Base-by-base conservation (phyloP, 2,888 invertebrate genomes). In the Pyrrhia umbra region DNA sequence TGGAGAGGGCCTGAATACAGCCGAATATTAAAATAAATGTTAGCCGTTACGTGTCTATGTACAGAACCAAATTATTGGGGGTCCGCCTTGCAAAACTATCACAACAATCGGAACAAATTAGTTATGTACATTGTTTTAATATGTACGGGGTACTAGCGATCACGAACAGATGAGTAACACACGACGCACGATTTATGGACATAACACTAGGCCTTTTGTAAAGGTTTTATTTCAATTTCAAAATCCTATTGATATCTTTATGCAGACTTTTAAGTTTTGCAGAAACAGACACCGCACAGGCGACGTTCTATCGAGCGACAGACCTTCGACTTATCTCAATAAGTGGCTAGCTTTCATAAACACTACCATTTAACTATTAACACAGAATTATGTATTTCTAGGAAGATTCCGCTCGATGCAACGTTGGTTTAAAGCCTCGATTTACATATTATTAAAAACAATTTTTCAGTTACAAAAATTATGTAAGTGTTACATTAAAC, bases 1-100 rank as follows among this genome's bases (percentile, higher is more conserved):
- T 81, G 80, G 74, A 86, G 85, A 88, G 86, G 88, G 89, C 86
- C 84, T 82, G 87, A 84, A 83, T 80, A 75, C 68, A 83, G 68
- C 76, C 74, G 59, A 71, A 63, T 69, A 60, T 54, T 68, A 68
- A 76, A 73, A 77, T 66, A 70, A 84, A 67, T 64, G 49, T 67
- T 65, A 72, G 63, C 80, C 79, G 59, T 73, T 72, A 77, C 74
- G 75, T 65, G 76, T 66, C 51, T 76, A 79, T 81, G 58, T 79
- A 79, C 79, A 81, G 60, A 76, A 79, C 50, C 55, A 23, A 67
- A 55, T 59, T 37, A 43, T 46, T 62, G 42, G 59, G 74, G 57
- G 77, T 73, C 74, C 65, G 74, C 50, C 68, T 76, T 68, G 76
- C 81, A 75, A 80, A 80, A 79, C 77, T 75, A 64, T 45, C 39